Percentiles rank a stretch among this genome's conserved stretches.
phyloP scores from a whole-genome alignment of 2,797 vertebrate species.

The Typhlichthys subterraneus region DNA sequence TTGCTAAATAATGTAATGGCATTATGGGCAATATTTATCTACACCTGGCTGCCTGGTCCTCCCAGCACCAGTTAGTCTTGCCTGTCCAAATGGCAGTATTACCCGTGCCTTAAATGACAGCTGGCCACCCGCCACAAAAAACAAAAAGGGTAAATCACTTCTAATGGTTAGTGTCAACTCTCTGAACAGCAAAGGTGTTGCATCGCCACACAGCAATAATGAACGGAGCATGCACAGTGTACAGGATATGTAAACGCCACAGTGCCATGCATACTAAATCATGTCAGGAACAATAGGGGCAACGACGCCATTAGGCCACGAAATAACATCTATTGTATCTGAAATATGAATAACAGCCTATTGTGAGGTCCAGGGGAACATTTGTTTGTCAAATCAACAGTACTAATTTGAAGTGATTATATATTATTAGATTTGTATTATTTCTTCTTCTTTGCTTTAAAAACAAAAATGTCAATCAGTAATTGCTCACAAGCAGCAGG shows the following conservation, averaged over 20 bases:
- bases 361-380: conserved; percentile 25
- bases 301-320: conserved; percentile 1
- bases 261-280: background rate
- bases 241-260: conserved; percentile 1
- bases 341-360: conserved; percentile 8
- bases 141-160: conserved; percentile 58
- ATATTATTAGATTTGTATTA: conserved; percentile 3
- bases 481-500: conserved; percentile 55
- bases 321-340: conserved; percentile 1
- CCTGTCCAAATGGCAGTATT: conserved; percentile 52
- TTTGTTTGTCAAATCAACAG: conserved; percentile 42
- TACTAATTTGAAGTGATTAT: conserved; percentile 21
- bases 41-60: conserved; percentile 64
- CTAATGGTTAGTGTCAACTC: conserved; percentile 58
- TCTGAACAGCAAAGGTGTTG: conserved; percentile 25
- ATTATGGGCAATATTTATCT: conserved; percentile 65
- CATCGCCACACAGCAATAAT: conserved; percentile 42
- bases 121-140: conserved; percentile 62
- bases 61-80: conserved; percentile 46
- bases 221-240: conserved; percentile 7
- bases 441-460: conserved; percentile 31
- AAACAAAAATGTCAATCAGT: conserved; percentile 26
- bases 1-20: conserved; percentile 49
- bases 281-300: conserved; percentile 6
- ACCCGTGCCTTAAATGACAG: conserved; percentile 65